A percentile compares a stretch with the other conserved stretches of the same genome.
Conservation (phyloP, 2,113 vertebrate species). For the Theropithecus gelada region DNA sequence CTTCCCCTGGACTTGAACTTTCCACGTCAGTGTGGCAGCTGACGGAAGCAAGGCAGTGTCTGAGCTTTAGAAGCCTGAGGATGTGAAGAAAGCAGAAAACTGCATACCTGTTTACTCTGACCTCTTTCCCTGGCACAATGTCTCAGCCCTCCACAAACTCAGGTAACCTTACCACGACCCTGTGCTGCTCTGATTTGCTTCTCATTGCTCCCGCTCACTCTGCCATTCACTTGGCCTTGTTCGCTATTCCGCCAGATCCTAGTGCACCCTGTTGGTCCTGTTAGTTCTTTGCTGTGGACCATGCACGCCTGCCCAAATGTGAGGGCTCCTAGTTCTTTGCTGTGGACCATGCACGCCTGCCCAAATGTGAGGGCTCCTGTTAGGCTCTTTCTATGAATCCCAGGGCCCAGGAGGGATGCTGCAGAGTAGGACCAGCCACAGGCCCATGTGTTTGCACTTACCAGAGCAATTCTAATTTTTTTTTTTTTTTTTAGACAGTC, state of each 20-base stretch:
- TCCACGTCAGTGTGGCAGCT: fast-evolving
- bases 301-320: background rate
- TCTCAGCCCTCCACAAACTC: background rate
- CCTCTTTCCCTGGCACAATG: background rate
- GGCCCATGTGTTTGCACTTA: fast-evolving
- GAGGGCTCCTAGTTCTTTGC: too few relatives aligned
- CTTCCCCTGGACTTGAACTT: background rate
- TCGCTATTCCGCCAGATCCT: background rate
- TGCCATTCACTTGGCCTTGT: too few relatives aligned
- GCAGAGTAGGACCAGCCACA: background rate
- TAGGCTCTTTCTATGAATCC: background rate
- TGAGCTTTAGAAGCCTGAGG: background rate
- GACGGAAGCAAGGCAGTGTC: fast-evolving
- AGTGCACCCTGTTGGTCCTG: fast-evolving
- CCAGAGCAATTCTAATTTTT: background rate
- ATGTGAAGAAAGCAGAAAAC: background rate
- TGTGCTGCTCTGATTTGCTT: background rate
- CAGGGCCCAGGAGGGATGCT: fast-evolving
- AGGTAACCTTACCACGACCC: background rate
- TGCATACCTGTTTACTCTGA: fast-evolving
- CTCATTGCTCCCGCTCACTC: too few relatives aligned
- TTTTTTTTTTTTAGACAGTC: background rate
- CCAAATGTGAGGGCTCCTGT: background rate
- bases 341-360: background rate
- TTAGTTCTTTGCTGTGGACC: fast-evolving